Evolutionary conservation across 2,797 vertebrate species (phyloP), one percentile per base, ranked within the genome.

Genomic region (Poeciliopsis presidionis): DNA sequence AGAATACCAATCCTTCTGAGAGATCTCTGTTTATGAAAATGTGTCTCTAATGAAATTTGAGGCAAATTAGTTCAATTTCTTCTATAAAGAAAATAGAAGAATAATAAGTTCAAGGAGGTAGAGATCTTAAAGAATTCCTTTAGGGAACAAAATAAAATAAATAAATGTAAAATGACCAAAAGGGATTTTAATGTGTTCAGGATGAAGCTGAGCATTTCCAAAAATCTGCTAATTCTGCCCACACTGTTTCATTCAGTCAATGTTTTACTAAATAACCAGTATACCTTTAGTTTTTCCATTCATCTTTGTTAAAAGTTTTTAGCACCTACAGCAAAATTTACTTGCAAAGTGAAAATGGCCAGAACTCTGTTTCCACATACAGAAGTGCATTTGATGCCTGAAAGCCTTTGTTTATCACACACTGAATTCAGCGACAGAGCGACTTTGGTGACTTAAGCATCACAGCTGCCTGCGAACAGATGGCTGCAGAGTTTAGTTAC

Each of bases 391-490:
- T 72, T 5, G 77, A 75, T 70, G 85, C 84, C 85, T 73, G 2
- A 77, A 81, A 53, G 84, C 78, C 81, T 47, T 80, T 69, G 33
- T 84, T 91, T 84, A 86, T 84, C 86, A 84, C 84, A 77, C 51
- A 13, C 45, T 25, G 78, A 86, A 79, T 16, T 84, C 75, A 81
- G 79, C 75, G 30, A 71, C 47, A 5, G 4, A n/a, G 76, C 75
- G 41, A 83, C 75, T 36, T 79, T 75, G 41, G 46, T 16, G 77
- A 43, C 51, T 55, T 74, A 72, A 70, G 74, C 47, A 39, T 51
- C 84, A 39, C 86, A 86, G 82, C 88, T 87, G 87, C 69, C 47
- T 6, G 49, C 3, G 76, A 78, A 89, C 90, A 91, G 84, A 91
- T 86, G 85, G 87, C 80, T 74, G 83, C 82, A 70, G 79, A 83